Percentiles rank a stretch among this genome's conserved stretches.
These are phyloP conservation scores for Rhynchotus rufescens DNA, from an alignment of 2,797 vertebrate genomes.

Conservation along the genomic window DNA sequence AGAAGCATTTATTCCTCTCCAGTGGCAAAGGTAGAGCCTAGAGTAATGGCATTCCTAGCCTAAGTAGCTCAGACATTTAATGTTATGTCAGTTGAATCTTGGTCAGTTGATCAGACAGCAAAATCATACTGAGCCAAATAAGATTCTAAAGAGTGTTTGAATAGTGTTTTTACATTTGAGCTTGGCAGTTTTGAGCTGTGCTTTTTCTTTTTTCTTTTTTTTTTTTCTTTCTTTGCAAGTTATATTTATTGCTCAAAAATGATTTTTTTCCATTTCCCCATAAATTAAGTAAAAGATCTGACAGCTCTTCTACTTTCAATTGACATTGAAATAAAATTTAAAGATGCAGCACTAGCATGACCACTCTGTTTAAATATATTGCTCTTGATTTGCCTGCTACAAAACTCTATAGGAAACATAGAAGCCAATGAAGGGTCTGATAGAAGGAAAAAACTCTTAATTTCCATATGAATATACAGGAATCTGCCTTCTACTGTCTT, in stretches of 20 bases:
- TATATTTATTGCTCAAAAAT: background rate
- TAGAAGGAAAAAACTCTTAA: background rate
- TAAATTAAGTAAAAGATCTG: background rate
- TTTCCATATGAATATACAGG: background rate
- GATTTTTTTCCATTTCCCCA: background rate
- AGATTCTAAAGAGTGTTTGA: background rate
- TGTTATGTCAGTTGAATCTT: accelerated
- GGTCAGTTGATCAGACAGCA: background rate
- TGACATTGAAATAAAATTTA: background rate
- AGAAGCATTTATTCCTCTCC: background rate
- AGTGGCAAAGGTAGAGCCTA: background rate
- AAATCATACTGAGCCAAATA: background rate
- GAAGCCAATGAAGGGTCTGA: background rate
- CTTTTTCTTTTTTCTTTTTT: background rate
- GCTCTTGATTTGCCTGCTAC: background rate
- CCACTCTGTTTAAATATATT: background rate
- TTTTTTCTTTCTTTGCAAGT: background rate
- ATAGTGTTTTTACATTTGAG: background rate
- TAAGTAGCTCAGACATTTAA: background rate
- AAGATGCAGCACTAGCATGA: background rate
- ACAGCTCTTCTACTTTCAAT: background rate
- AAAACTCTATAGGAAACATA: background rate
- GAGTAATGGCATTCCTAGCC: background rate
- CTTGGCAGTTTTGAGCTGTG: background rate
- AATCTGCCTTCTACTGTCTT: background rate